Percentiles rank a stretch among this genome's conserved stretches.
Evolutionary conservation across 1,140 invertebrate genomes (phyloP).

Genomic region (Cyclina sinensis): DNA sequence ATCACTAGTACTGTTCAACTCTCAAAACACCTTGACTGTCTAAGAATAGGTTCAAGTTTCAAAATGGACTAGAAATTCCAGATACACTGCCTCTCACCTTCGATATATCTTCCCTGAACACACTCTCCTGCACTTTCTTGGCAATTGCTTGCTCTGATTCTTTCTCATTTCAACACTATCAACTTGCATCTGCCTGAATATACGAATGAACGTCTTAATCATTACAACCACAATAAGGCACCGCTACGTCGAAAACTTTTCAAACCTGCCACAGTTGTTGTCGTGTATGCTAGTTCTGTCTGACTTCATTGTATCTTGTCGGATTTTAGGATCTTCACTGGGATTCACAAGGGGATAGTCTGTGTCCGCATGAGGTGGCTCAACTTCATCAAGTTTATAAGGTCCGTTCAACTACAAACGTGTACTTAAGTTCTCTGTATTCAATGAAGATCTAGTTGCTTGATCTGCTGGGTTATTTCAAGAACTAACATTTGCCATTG

Average conservation of each 20-base stretch:
- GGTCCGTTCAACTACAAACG: constrained; percentile 46
- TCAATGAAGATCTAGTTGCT: constrained; percentile 9
- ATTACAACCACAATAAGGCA: neutral
- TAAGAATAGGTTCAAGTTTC: neutral
- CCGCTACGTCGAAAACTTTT: constrained; percentile 50
- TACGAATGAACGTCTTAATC: neutral
- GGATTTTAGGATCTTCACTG: constrained; percentile 40
- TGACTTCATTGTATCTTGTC: neutral
- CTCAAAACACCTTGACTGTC: neutral
- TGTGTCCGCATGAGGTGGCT: neutral
- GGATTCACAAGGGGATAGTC: constrained; percentile 26
- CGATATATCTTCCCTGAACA: neutral
- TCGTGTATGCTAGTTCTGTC: neutral
- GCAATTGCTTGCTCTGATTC: neutral
- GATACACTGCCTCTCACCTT: neutral
- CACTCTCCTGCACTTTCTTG: neutral
- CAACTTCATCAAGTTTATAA: neutral
- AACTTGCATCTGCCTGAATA: neutral
- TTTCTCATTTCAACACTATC: neutral
- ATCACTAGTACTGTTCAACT: neutral
- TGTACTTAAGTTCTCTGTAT: neutral
- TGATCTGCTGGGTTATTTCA: constrained; percentile 68
- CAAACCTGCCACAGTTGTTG: constrained; percentile 14
- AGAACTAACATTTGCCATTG: constrained; percentile 60
- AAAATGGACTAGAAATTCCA: neutral